Evolutionary conservation across 35 echinoderm and acorn worm genomes (phyloP), one percentile per base, ranked within the genome.

Genomic region (Apostichopus californicus): DNA sequence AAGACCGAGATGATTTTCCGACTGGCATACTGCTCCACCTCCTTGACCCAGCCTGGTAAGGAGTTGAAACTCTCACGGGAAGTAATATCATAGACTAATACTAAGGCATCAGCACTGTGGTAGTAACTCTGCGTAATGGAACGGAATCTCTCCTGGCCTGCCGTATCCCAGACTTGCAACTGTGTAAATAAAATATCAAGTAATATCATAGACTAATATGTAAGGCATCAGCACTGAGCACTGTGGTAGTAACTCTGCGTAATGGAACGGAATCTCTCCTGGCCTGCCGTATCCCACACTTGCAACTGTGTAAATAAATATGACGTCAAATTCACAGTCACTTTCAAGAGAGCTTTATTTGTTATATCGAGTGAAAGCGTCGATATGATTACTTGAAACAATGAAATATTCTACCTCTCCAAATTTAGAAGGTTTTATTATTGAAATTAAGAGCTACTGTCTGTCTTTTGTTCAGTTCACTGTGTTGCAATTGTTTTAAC

Each of bases 81-180:
- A 18, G 97, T 98, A 73, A 98, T 95, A 90, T 98, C 97, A 80
- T 96, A 98, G 88, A 98, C 97, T 5, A 98, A 82, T 2, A 98
- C 97, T 14, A 98, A 79, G 18, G 97, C 97, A 90, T 98, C 97
- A 72, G 97, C 97, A 81, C 97, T 98, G 72, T 96, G 94, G 89
- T 98, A 98, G 81, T 98, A 98, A 79, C 97, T 98, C 92, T 98
- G 97, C 56, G 97, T 98, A 57, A 98, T 98, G 18, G 97, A 98
- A 22, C 97, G 95, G 73, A 98, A 98, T 20, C 97, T 86, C 68
- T 98, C 97, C 77, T 98, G 97, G 18, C 97, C 97, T 5, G 97
- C 97, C 52, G 97, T 98, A 83, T 98, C 97, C 97, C 97, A 98
- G 61, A 98, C 94, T 87, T 98, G 97, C 77, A 98, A 77, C 97